Base-by-base conservation (phyloP, 2,797 vertebrate species). In the Phoxinus dragarum region DNA sequence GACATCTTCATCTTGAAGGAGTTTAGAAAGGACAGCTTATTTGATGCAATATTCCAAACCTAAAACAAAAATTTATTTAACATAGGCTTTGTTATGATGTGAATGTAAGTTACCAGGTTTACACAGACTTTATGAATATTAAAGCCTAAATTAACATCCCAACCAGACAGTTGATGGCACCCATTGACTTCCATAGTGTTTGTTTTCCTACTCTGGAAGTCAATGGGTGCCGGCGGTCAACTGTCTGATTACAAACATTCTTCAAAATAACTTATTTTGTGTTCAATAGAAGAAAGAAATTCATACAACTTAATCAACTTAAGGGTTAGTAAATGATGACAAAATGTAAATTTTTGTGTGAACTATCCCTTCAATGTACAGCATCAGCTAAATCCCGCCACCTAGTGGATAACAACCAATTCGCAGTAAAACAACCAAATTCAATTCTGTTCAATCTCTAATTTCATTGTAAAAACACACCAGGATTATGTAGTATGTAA, bases 1-100 rank as follows among this genome's bases (percentile, higher is more conserved):
- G 92, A 90, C 91, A 92, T 92, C 86, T 91, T 92, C 92, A 92
- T 92, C 76, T 92, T 91, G 68, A 89, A 92, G 12, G 89, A 91
- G 80, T 91, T 92, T n/a, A 91, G 52, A 71, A 92, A 92, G n/a
- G 87, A 86, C 49, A 93, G 85, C 81, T 93, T 93, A 59, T 93
- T 93, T 72, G 87, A 84, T 47, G 92, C 90, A 31, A 93, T 85
- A 49, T 91, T 93, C 91, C 92, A 93, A 49, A 92, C 87, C 89
- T 92, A 78, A 21, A 87, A 61, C n/a, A 88, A 85, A 81, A 72
- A 56, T 23, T 1, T 14, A 8, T 36, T 36, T 1, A 38, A 36
- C 36, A 52, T 10, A 12, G 36, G 44, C 31, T 38, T n/a, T 56
- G 10, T 21, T 54, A 52, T 56, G 31, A 21, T 16, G 21, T 34